Conservation (phyloP, 2,797 vertebrate species). For the Darevskia mixta region DNA sequence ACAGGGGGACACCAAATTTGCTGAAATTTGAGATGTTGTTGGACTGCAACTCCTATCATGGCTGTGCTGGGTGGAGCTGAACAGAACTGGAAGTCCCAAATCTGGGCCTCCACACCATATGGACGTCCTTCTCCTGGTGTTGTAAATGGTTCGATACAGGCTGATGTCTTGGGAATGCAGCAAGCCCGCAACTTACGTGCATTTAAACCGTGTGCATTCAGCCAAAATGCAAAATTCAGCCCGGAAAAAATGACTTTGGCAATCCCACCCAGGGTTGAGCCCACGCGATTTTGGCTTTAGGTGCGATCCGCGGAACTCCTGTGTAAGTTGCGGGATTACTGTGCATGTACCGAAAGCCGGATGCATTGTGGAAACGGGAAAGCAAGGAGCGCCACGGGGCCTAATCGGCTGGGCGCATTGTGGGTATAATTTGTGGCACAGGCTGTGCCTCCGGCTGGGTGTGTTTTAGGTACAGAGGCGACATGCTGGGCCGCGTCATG, state of each 20-base stretch:
- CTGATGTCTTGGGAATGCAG: neutral
- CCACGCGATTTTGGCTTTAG: too few species aligned
- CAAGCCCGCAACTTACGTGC: too few species aligned
- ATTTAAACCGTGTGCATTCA: too few species aligned
- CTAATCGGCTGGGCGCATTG: neutral
- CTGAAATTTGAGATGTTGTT: neutral
- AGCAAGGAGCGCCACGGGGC: neutral
- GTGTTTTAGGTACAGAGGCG: neutral
- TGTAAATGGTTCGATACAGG: neutral
- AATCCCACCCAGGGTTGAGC: too few species aligned
- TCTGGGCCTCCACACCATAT: neutral
- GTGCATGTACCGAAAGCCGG: neutral
- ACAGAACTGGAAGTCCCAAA: too few species aligned
- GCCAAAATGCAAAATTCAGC: too few species aligned
- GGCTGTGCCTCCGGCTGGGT: neutral
- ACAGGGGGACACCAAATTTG: neutral
- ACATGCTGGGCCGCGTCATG: fast-evolving
- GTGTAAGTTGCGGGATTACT: too few species aligned
- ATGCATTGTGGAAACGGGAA: neutral
- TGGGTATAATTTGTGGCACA: neutral
- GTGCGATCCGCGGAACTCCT: too few species aligned
- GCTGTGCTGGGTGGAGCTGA: neutral
- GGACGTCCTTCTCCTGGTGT: neutral
- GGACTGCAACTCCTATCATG: neutral
- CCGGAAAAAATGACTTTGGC: too few species aligned